phyloP scores from a whole-genome alignment of 1,140 invertebrate genomes.

The Chelonus insularis region DNA sequence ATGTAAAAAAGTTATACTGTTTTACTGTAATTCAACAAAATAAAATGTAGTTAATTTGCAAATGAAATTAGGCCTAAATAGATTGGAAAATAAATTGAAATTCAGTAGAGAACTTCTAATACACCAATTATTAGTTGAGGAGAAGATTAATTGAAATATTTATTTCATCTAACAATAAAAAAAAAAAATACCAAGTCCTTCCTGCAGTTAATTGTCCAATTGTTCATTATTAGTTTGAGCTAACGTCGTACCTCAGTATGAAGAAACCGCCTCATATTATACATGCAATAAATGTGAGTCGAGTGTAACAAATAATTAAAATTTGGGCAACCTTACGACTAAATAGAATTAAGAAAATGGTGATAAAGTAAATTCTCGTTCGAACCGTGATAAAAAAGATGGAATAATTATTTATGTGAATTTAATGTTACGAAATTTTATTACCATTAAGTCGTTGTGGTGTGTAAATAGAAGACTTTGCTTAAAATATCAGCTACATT shows the following conservation, averaged over 20 bases:
- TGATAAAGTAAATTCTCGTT: no score
- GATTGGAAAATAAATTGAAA: no score
- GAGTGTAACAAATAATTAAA: not conserved
- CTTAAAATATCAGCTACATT: not conserved
- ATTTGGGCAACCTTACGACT: not conserved
- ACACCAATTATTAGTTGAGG: no score
- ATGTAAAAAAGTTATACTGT: no score
- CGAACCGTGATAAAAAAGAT: no score
- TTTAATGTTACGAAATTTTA: not conserved
- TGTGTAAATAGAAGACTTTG: not conserved
- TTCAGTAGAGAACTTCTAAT: no score
- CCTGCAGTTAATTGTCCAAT: constrained; percentile 11
- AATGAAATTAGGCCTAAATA: no score
- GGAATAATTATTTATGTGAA: not conserved
- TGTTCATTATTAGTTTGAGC: constrained; percentile 5
- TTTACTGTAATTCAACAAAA: no score
- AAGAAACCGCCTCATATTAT: not conserved
- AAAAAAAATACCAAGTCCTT: constrained; percentile 1
- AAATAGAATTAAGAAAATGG: no score
- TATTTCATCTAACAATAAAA: not conserved
- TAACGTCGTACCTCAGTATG: constrained; percentile 4
- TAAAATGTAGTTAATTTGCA: no score
- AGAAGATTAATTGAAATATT: no score
- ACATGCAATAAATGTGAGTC: not conserved
- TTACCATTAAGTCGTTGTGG: no score